Percentiles rank a stretch among this genome's conserved stretches.
phyloP scores from a whole-genome alignment of 1,140 invertebrate species.

The Platorchestia sp. region DNA sequence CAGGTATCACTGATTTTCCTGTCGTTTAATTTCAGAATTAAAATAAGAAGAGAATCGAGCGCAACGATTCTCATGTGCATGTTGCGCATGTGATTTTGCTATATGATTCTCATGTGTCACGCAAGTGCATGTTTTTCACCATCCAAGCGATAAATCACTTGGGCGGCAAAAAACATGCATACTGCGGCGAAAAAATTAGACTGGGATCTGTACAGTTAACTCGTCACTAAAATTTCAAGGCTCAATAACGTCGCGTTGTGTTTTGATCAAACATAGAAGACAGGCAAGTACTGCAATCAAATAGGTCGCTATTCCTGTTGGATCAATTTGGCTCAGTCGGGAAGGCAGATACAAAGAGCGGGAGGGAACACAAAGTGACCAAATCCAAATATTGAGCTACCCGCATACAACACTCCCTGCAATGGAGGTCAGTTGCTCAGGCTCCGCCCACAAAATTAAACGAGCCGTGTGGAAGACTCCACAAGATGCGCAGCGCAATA shows the following conservation, averaged over 20 bases:
- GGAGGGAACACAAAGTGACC: background rate
- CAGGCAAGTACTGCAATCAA: background rate
- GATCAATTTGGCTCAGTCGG: background rate
- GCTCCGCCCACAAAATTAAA: background rate
- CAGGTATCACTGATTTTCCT: background rate
- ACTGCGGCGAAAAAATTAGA: too few species aligned
- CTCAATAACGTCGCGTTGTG: background rate
- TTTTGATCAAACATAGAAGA: background rate
- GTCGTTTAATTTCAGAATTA: background rate
- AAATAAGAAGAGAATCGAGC: background rate
- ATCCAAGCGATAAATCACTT: too few species aligned
- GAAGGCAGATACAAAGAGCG: background rate
- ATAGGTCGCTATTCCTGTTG: background rate
- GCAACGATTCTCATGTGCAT: too few species aligned
- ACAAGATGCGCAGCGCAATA: background rate
- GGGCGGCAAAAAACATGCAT: too few species aligned
- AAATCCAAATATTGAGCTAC: background rate
- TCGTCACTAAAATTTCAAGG: background rate
- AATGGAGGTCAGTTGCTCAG: background rate
- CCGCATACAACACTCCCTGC: background rate
- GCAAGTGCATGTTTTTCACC: too few species aligned
- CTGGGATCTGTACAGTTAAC: too few species aligned
- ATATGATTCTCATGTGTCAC: too few species aligned
- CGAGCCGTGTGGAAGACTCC: background rate
- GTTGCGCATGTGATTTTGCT: too few species aligned